Percentiles rank a stretch among this genome's conserved stretches.
Conservation (phyloP, 2,797 vertebrate species). For the Tympanoctomys barrerae region DNA sequence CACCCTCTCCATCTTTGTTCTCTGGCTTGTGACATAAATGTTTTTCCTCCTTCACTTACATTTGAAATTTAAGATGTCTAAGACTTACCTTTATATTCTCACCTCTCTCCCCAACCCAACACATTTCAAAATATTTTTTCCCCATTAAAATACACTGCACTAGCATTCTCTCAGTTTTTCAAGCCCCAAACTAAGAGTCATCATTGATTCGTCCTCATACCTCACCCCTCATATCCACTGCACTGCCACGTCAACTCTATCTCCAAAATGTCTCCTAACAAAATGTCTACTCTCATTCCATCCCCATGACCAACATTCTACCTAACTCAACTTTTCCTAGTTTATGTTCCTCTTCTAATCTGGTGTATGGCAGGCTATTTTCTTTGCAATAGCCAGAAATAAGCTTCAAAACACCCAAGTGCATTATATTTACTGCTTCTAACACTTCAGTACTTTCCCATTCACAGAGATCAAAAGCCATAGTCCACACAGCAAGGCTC, state of each 20-base stretch:
- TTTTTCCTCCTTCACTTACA: not conserved
- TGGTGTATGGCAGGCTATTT: not conserved
- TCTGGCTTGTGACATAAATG: not conserved
- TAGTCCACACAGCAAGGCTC: not conserved
- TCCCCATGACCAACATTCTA: not conserved
- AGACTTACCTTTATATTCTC: not conserved
- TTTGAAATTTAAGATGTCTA: not conserved
- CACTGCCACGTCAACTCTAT: not conserved
- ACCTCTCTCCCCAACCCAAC: not conserved
- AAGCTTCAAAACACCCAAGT: constrained; percentile 5
- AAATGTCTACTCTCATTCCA: not conserved
- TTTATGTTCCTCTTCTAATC: not conserved
- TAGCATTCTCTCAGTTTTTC: not conserved
- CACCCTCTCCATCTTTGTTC: not conserved
- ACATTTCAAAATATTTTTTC: not conserved
- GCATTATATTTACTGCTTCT: not conserved
- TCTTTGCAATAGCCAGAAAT: constrained; percentile 3
- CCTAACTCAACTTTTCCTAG: not conserved
- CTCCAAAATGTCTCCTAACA: not conserved
- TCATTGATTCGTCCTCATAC: not conserved
- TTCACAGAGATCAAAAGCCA: constrained; percentile 27
- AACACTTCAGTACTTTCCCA: not conserved
- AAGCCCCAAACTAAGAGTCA: not conserved
- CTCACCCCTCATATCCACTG: not conserved
- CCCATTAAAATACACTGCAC: not conserved